Conservation (phyloP, 2,113 vertebrate species). For the Aythya baeri region DNA sequence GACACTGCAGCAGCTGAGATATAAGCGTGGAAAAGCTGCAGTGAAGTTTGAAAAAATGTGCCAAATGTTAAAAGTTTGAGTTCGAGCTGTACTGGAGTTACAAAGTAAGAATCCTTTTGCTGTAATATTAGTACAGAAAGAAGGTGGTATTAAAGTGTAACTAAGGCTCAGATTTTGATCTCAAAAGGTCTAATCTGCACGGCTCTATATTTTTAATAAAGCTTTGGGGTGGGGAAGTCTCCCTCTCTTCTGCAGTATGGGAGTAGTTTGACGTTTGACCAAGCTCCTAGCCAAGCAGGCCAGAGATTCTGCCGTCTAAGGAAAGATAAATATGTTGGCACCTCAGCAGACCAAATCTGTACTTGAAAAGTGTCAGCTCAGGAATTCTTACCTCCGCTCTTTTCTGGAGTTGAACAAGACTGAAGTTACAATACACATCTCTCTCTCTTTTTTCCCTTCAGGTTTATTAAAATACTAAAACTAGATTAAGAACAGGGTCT, state of each 20-base stretch:
- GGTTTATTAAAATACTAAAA: constrained; percentile 31
- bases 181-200: neutral
- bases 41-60: neutral
- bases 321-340: neutral
- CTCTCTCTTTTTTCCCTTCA: neutral
- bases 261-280: neutral
- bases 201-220: neutral
- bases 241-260: neutral
- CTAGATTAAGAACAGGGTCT: neutral
- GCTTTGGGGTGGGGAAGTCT: neutral
- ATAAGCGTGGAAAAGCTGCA: neutral
- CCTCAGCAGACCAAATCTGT: neutral
- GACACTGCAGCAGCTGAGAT: neutral
- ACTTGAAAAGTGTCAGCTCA: neutral
- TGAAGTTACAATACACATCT: neutral
- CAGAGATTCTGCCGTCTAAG: neutral
- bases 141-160: neutral
- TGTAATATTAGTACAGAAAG: neutral
- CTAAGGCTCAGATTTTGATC: neutral
- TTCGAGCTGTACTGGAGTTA: neutral
- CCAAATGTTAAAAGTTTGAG: neutral
- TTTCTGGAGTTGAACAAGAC: neutral
- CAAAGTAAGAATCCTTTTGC: neutral
- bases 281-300: neutral
- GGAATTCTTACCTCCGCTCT: neutral